phyloP scores from a whole-genome alignment of 2,797 vertebrate species.

The Distichodus sexfasciatus region DNA sequence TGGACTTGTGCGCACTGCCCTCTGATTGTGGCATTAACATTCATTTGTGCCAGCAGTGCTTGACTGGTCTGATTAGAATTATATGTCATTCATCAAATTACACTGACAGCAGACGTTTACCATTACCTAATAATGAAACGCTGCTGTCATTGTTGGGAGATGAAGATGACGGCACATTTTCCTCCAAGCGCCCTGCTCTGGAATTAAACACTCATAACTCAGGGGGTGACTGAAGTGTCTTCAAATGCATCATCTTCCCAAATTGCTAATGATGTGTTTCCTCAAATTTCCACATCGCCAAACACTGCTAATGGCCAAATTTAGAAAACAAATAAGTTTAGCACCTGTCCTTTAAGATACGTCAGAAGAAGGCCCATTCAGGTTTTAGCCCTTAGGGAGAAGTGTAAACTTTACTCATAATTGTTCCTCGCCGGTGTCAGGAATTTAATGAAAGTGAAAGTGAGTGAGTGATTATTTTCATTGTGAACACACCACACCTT shows the following conservation, averaged over 20 bases:
- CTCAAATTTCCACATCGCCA: neutral
- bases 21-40: constrained; percentile 9
- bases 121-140: constrained; percentile 26
- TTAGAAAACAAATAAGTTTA: constrained; percentile 3
- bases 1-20: neutral
- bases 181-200: neutral
- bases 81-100: constrained; percentile 26
- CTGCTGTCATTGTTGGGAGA: neutral
- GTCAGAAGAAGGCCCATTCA: constrained; percentile 18
- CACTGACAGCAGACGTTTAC: constrained; percentile 31
- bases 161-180: constrained; percentile 14
- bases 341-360: constrained; percentile 21
- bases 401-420: constrained; percentile 15
- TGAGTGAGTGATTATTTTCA: no score
- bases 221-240: neutral
- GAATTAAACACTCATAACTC: neutral
- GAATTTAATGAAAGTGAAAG: neutral
- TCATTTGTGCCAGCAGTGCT: constrained; percentile 23
- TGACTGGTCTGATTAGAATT: constrained; percentile 31
- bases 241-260: neutral
- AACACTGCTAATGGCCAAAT: neutral
- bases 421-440: constrained; percentile 29
- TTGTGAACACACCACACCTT: no score
- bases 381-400: no score
- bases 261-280: neutral